Conservation (phyloP, 2,113 vertebrate genomes). For the Prietella phreatophila region DNA sequence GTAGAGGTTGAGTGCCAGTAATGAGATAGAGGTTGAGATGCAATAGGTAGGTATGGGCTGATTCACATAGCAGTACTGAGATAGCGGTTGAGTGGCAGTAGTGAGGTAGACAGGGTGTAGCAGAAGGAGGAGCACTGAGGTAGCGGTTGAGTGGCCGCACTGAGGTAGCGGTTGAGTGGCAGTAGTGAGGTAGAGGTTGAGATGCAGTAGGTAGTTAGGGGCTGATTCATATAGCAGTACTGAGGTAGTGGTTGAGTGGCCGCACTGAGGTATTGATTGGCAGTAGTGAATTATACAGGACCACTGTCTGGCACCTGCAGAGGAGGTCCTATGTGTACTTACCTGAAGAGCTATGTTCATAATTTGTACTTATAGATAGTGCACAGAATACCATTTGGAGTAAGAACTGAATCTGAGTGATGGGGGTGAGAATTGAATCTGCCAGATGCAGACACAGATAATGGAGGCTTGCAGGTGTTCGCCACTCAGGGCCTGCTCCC, state of each 20-base stretch:
- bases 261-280: neutral
- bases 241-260: neutral
- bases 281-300: neutral
- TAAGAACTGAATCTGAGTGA: constrained; percentile 21
- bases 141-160: neutral
- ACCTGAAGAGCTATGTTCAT: neutral
- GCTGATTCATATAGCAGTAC: too few species aligned
- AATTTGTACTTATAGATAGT: constrained; percentile 11
- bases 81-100: neutral
- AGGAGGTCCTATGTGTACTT: neutral
- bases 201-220: too few species aligned
- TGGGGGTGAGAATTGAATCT: constrained; percentile 24
- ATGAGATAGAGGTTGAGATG: neutral
- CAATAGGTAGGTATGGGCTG: neutral
- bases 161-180: neutral
- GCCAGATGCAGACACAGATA: constrained; percentile 37
- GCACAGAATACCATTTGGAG: neutral
- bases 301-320: neutral
- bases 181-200: neutral
- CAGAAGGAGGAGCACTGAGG: neutral
- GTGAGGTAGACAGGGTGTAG: neutral
- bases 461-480: constrained; percentile 47
- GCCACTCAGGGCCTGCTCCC: constrained; percentile 19
- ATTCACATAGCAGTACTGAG: neutral
- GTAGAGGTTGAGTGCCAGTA: neutral